Evolutionary conservation across 2,797 vertebrate species (phyloP).

Genomic region (Sebastes steindachneri): DNA sequence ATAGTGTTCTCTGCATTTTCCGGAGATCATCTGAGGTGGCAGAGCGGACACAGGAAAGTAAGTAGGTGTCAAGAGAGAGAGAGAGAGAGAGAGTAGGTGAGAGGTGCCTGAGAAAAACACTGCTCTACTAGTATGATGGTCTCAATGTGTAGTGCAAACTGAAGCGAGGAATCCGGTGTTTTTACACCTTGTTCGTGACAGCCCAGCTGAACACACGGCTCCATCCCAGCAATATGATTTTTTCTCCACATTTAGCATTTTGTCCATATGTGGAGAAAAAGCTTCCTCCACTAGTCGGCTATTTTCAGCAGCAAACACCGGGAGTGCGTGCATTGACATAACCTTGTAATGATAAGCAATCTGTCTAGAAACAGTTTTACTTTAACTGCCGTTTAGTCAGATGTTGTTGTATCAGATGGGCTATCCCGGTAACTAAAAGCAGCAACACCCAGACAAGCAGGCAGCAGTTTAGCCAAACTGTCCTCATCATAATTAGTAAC

Average conservation of each 20-base stretch:
- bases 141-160: neutral
- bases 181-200: neutral
- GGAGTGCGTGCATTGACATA: neutral
- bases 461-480: constrained; percentile 14
- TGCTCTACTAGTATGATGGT: neutral
- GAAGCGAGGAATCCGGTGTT: neutral
- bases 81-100: neutral
- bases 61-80: neutral
- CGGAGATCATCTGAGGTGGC: neutral
- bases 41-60: neutral
- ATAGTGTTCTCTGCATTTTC: neutral
- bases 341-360: neutral
- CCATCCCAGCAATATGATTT: neutral
- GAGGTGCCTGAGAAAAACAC: neutral
- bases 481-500: neutral
- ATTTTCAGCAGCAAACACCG: neutral
- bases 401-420: neutral
- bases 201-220: neutral
- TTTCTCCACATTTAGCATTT: neutral
- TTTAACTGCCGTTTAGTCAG: neutral
- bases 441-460: neutral
- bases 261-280: neutral
- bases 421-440: neutral
- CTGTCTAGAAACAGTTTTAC: neutral
- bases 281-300: neutral